Conservation (phyloP, 2,113 vertebrate species). For the Aptenodytes patagonicus region DNA sequence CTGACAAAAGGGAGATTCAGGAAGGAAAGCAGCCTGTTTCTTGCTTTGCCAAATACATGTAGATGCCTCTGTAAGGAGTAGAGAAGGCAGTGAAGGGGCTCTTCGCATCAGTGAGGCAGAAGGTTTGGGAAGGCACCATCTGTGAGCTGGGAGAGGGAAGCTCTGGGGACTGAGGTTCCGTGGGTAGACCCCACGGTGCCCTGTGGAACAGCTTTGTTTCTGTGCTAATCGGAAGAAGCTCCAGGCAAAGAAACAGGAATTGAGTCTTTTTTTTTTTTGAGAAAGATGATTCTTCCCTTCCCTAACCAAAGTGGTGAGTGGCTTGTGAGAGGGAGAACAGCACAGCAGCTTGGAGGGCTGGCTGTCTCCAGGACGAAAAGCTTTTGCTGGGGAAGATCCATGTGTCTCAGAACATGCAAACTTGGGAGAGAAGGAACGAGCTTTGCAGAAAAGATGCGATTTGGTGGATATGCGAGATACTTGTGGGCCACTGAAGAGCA, state of each 20-base stretch:
- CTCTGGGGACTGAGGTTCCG: not conserved
- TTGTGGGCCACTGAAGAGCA: not conserved
- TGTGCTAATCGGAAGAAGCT: not conserved
- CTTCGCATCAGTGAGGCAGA: not conserved
- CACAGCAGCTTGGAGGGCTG: not conserved
- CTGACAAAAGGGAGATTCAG: not conserved
- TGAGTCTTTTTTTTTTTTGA: not conserved
- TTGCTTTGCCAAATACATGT: not conserved
- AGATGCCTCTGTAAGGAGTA: not conserved
- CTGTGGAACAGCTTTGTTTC: not conserved
- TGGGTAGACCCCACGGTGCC: not conserved
- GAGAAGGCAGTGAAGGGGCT: not conserved
- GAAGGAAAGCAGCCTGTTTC: not conserved
- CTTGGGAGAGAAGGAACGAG: not conserved
- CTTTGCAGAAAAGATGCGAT: not conserved
- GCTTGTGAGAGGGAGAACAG: not conserved
- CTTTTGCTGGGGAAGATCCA: not conserved
- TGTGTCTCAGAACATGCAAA: not conserved
- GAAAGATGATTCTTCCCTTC: not conserved
- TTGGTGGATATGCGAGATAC: not conserved
- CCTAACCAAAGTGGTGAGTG: not conserved
- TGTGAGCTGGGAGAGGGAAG: not conserved
- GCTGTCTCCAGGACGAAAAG: not conserved
- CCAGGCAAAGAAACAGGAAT: not conserved
- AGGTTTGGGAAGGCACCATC: slow-evolving; percentile 24